A percentile compares a stretch with the other conserved stretches of the same genome.
phyloP scores from a whole-genome alignment of 2,888 invertebrate species.

The Megaustenia siamemsis region DNA sequence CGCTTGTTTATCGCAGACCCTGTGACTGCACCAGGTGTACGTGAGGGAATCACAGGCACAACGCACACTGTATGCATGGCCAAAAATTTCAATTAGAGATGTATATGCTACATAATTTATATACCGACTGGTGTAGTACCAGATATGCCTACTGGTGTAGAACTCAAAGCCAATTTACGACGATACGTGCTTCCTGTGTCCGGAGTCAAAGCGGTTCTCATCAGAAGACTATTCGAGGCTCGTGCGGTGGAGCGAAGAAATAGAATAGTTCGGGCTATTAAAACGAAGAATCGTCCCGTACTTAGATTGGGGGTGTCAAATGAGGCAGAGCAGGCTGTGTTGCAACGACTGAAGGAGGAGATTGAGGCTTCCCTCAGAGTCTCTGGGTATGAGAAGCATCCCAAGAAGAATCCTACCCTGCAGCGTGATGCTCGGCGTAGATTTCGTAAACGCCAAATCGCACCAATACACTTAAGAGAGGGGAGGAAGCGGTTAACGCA shows the following conservation, averaged over 20 bases:
- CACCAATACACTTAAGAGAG: too few relatives aligned
- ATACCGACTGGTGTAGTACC: too few relatives aligned
- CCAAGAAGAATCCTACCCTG: background rate
- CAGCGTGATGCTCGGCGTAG: background rate
- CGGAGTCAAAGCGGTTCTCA: background rate
- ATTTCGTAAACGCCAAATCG: background rate
- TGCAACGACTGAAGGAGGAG: background rate
- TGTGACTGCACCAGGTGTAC: too few relatives aligned
- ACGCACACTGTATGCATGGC: too few relatives aligned
- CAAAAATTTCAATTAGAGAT: too few relatives aligned
- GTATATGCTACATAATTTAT: too few relatives aligned
- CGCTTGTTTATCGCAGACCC: too few relatives aligned
- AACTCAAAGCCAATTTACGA: background rate
- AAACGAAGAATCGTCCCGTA: too few relatives aligned
- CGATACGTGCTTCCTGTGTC: constrained; percentile 19
- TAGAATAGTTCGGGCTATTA: too few relatives aligned
- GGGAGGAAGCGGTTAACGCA: background rate
- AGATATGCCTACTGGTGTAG: background rate
- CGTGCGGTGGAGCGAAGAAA: background rate
- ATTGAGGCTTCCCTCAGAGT: background rate
- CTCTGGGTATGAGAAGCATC: background rate
- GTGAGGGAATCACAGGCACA: too few relatives aligned
- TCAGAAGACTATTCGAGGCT: background rate
- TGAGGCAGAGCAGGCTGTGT: too few relatives aligned
- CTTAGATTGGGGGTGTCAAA: too few relatives aligned